These are phyloP conservation scores for Turdus rufiventris DNA, from an alignment of 2,113 vertebrate species.

Conservation along the genomic window DNA sequence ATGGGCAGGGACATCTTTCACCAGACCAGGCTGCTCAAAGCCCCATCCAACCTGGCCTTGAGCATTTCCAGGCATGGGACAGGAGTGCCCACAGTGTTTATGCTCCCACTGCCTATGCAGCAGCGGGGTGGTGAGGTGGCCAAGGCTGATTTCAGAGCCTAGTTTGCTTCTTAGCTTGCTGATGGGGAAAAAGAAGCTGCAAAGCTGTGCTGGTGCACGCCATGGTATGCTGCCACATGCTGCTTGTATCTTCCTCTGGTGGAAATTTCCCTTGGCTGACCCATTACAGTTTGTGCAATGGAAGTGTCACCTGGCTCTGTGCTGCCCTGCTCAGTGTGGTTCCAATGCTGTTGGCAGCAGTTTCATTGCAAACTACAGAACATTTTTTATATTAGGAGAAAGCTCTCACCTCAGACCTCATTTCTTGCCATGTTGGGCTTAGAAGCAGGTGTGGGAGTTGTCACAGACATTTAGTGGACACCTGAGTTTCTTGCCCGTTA, in stretches of 20 bases:
- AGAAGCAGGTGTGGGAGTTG: neutral
- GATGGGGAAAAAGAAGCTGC: neutral
- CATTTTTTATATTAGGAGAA: neutral
- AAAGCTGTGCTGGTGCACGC: neutral
- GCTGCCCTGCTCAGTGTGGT: neutral
- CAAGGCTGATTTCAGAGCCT: neutral
- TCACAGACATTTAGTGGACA: neutral
- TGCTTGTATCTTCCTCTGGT: neutral
- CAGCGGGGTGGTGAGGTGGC: neutral
- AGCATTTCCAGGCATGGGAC: neutral
- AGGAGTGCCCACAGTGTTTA: neutral
- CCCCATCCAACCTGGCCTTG: neutral
- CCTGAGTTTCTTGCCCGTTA: neutral
- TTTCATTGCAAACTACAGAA: neutral
- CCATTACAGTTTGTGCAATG: fast-evolving
- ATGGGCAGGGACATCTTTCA: neutral
- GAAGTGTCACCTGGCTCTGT: neutral
- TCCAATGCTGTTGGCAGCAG: neutral
- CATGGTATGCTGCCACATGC: fast-evolving
- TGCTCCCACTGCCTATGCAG: fast-evolving
- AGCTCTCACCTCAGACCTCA: neutral
- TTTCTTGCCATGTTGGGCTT: neutral
- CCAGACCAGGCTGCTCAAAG: neutral
- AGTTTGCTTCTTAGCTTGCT: neutral
- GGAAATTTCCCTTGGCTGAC: neutral